Conservation (phyloP, 2,797 vertebrate genomes). For the Ammospiza maritima region DNA sequence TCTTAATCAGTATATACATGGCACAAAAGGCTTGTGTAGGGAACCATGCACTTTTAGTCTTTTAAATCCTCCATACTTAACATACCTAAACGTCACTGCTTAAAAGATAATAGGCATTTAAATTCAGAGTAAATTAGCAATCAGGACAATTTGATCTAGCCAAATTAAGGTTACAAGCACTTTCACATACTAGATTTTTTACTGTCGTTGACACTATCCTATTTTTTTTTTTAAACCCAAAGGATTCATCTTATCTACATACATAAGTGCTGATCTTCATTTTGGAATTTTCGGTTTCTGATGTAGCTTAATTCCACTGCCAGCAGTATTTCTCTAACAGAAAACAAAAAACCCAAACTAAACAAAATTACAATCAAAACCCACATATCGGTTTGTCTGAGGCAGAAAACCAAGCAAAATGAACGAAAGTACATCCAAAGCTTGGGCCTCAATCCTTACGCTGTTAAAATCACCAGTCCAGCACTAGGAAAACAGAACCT, state of each 20-base stretch:
- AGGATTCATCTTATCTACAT: not conserved
- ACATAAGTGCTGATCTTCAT: not conserved
- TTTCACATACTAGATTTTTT: not conserved
- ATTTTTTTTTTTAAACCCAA: not conserved
- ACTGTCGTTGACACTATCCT: not conserved
- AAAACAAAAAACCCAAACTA: not conserved
- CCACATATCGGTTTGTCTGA: not conserved
- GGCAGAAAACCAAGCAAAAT: not conserved
- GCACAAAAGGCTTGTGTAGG: not conserved
- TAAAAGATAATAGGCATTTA: not conserved
- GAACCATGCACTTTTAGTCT: not conserved
- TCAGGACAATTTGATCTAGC: not conserved
- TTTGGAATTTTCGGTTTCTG: not conserved
- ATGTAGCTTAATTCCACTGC: not conserved
- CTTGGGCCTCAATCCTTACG: not conserved
- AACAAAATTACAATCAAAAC: not conserved
- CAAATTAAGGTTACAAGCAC: not conserved
- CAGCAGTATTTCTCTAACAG: not conserved
- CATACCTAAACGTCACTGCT: not conserved
- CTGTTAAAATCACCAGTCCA: not conserved
- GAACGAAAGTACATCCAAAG: not conserved
- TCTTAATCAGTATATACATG: not conserved
- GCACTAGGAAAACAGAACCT: not conserved
- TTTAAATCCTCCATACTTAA: conserved; percentile 6
- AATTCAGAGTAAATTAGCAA: conserved; percentile 8